Evolutionary conservation across 2,888 invertebrate species (phyloP).

Genomic region (Sphaeridia pumilis): DNA sequence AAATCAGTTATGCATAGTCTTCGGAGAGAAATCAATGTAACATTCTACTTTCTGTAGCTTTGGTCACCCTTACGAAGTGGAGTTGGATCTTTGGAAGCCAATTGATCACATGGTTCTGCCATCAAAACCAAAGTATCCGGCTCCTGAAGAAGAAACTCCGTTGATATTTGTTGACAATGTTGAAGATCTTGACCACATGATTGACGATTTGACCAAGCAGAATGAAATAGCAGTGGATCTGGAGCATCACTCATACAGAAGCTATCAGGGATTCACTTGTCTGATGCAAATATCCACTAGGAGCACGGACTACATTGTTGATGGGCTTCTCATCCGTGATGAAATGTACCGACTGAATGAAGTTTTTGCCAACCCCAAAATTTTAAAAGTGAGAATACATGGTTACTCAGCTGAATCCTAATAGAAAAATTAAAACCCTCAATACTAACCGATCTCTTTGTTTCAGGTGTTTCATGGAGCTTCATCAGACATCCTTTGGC

Average conservation of each 20-base stretch:
- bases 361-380: slow-evolving; percentile 75
- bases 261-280: slow-evolving; percentile 89
- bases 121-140: slow-evolving; percentile 42
- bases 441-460: background rate
- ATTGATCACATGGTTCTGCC: slow-evolving; percentile 43
- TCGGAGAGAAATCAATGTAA: background rate
- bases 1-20: background rate
- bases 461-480: slow-evolving; percentile 81
- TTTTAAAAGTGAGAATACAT: slow-evolving; percentile 60
- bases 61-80: slow-evolving; percentile 78
- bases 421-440: background rate
- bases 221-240: slow-evolving; percentile 35
- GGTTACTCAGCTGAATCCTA: background rate
- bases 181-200: slow-evolving; percentile 52
- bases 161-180: slow-evolving; percentile 56
- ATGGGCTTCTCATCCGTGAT: slow-evolving; percentile 70
- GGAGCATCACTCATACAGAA: slow-evolving; percentile 78
- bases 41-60: slow-evolving; percentile 46
- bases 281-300: slow-evolving; percentile 85
- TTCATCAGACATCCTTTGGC: slow-evolving; percentile 75
- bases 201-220: slow-evolving; percentile 48
- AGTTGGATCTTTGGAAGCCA: slow-evolving; percentile 61
- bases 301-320: slow-evolving; percentile 72
- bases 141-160: slow-evolving; percentile 51
- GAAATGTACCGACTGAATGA: slow-evolving; percentile 72